Conservation (phyloP, 2,888 invertebrate species). For the Acleris emargana region DNA sequence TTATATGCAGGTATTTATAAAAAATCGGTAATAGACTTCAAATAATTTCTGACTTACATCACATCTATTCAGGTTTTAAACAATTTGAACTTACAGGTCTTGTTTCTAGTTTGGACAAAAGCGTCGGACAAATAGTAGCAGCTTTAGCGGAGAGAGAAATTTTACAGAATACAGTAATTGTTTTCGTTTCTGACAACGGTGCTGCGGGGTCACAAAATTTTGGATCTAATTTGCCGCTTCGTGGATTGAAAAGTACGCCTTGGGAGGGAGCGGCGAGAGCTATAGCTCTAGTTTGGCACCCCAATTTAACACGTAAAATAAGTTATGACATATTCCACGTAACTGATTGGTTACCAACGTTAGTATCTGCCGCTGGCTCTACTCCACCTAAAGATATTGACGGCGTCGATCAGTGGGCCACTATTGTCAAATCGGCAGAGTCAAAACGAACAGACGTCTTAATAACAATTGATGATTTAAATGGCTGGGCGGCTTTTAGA, state of each 20-base stretch:
- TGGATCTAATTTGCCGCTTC: slow-evolving; percentile 88
- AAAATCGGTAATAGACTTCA: too few relatives aligned
- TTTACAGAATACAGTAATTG: slow-evolving; percentile 89
- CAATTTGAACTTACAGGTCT: slow-evolving; percentile 62
- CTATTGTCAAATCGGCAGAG: slow-evolving; percentile 68
- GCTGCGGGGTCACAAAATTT: slow-evolving; percentile 88
- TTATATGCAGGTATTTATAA: slow-evolving; percentile 86
- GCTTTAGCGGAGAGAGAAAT: slow-evolving; percentile 86
- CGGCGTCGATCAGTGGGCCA: slow-evolving; percentile 85
- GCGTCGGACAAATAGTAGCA: slow-evolving; percentile 88
- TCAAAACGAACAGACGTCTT: slow-evolving; percentile 72
- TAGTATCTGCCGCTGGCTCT: slow-evolving; percentile 65
- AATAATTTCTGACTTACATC: slow-evolving; percentile 17
- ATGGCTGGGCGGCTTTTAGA: slow-evolving; percentile 62
- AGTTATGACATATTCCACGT: slow-evolving; percentile 85
- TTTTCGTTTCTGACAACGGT: slow-evolving; percentile 94
- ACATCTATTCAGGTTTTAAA: neutral
- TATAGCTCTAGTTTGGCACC: slow-evolving; percentile 86
- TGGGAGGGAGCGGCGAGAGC: slow-evolving; percentile 92
- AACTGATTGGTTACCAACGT: slow-evolving; percentile 91
- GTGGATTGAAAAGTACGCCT: slow-evolving; percentile 89
- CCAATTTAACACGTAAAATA: slow-evolving; percentile 79
- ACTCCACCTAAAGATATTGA: slow-evolving; percentile 70
- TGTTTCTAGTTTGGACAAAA: slow-evolving; percentile 89
- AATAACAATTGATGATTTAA: slow-evolving; percentile 77